These are phyloP conservation scores for Syncerus caffer DNA, from an alignment of 2,797 vertebrate genomes.

Conservation along the genomic window DNA sequence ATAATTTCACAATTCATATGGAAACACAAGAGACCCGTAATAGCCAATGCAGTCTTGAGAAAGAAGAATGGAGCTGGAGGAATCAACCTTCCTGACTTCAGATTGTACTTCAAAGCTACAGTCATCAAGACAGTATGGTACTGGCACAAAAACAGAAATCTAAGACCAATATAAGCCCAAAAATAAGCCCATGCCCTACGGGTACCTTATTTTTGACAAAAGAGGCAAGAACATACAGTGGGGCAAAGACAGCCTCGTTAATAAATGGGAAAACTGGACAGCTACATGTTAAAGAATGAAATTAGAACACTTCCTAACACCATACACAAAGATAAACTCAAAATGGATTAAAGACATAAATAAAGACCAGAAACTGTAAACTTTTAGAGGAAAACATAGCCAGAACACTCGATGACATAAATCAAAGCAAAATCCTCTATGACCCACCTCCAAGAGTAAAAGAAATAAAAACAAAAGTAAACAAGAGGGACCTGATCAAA, in stretches of 20 bases:
- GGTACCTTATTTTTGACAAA: background rate
- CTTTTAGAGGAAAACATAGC: background rate
- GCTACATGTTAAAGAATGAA: background rate
- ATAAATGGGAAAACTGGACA: background rate
- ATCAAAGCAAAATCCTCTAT: background rate
- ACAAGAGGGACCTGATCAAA: background rate
- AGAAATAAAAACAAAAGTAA: background rate
- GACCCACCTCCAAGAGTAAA: background rate
- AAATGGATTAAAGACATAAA: background rate
- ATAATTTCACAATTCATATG: background rate
- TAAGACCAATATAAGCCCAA: background rate
- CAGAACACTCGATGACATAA: background rate
- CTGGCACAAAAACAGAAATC: background rate
- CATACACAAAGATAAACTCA: background rate
- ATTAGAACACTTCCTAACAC: background rate
- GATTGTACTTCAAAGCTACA: background rate
- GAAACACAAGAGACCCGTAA: background rate
- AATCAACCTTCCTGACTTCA: background rate
- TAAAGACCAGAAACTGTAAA: background rate
- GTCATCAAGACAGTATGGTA: background rate
- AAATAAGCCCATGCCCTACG: background rate
- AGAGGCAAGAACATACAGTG: background rate
- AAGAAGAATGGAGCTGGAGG: background rate
- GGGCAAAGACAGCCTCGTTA: background rate
- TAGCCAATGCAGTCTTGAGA: background rate